Percentiles rank a stretch among this genome's conserved stretches.
These are phyloP conservation scores for Cryptocephalus primarius DNA, from an alignment of 2,888 invertebrate genomes.

Conservation along the genomic window DNA sequence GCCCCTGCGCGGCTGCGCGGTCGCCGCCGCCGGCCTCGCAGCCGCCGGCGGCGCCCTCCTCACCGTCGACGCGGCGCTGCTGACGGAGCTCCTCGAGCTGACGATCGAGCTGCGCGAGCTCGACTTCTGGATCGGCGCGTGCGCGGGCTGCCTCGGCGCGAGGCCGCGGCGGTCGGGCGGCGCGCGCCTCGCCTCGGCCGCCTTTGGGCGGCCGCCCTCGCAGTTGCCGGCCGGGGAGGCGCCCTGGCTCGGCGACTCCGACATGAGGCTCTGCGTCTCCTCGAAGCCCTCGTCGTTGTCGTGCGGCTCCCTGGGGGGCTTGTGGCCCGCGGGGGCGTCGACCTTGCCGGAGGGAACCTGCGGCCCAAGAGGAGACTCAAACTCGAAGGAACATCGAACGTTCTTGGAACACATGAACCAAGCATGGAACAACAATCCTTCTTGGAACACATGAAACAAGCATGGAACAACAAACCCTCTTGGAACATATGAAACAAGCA, in stretches of 20 bases:
- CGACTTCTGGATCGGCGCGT: constrained; percentile 58
- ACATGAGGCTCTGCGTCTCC: constrained; percentile 79
- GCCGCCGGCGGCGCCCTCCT: constrained; percentile 58
- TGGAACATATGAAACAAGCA: too few species aligned
- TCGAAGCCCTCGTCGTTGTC: constrained; percentile 88
- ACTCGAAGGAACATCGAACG: background rate
- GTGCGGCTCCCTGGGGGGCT: constrained; percentile 28
- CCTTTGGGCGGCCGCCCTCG: too few species aligned
- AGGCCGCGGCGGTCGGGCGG: too few species aligned
- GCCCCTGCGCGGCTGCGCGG: constrained; percentile 9
- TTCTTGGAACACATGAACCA: too few species aligned
- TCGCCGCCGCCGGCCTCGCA: constrained; percentile 8
- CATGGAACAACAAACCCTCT: too few species aligned
- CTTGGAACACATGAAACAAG: too few species aligned
- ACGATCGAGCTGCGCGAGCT: constrained; percentile 68
- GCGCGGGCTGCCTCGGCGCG: constrained; percentile 19
- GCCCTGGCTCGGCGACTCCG: constrained; percentile 77
- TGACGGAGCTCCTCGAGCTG: constrained; percentile 74
- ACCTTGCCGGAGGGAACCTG: constrained; percentile 23
- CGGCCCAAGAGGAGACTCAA: too few species aligned
- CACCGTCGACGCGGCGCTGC: constrained; percentile 69
- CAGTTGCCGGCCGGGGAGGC: constrained; percentile 60
- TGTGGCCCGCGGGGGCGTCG: constrained; percentile 35
- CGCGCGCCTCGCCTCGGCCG: too few species aligned
- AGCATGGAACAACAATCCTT: background rate